A percentile compares a stretch with the other conserved stretches of the same genome.
Evolutionary conservation across 2,113 vertebrate species (phyloP).

Genomic region (Eudyptes chrysolophus): DNA sequence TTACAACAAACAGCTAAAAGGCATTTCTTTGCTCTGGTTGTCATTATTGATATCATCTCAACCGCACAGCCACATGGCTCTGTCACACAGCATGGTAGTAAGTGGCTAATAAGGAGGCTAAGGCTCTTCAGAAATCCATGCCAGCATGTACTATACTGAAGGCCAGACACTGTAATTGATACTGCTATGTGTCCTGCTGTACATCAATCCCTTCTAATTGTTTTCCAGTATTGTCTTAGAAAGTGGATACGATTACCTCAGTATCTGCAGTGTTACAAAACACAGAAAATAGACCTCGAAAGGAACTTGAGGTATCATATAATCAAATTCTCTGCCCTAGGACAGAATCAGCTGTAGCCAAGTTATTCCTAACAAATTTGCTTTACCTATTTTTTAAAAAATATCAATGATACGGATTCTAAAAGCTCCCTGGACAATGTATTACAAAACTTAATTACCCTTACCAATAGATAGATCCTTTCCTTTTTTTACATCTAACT

Average conservation of each 20-base stretch:
- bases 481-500: neutral
- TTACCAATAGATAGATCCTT: neutral
- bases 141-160: neutral
- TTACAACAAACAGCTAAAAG: neutral
- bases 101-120: neutral
- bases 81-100: neutral
- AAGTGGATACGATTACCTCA: neutral
- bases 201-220: neutral
- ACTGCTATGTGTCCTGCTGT: neutral
- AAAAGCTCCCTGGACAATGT: neutral
- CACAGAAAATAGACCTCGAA: neutral
- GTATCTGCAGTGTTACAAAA: neutral
- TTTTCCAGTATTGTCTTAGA: neutral
- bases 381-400: neutral
- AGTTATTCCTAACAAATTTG: neutral
- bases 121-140: neutral
- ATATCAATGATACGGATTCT: neutral
- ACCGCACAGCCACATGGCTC: neutral
- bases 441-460: neutral
- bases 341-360: neutral
- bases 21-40: neutral
- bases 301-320: neutral
- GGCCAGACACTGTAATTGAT: neutral
- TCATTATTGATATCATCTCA: neutral
- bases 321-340: neutral